phyloP scores from a whole-genome alignment of 2,113 vertebrate genomes.

The Lepidothrix coronata region DNA sequence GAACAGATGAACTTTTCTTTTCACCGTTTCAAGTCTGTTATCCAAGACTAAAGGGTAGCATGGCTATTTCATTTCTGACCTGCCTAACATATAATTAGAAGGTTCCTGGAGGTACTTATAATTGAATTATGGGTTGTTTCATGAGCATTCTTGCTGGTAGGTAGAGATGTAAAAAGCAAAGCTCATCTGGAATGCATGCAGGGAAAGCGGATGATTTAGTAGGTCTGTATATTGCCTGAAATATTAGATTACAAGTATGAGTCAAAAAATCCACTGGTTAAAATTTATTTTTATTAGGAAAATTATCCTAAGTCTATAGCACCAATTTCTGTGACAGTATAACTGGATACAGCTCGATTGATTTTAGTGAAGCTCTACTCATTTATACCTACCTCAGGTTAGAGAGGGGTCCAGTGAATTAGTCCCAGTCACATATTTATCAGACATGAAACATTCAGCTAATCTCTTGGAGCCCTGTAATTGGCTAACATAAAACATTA shows the following conservation, averaged over 20 bases:
- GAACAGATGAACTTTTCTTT: slow-evolving; percentile 63
- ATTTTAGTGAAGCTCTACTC: slow-evolving; percentile 53
- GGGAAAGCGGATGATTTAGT: slow-evolving; percentile 21
- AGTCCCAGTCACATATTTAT: slow-evolving; percentile 60
- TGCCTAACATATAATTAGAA: slow-evolving; percentile 66
- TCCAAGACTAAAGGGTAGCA: slow-evolving; percentile 55
- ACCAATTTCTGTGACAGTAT: slow-evolving; percentile 48
- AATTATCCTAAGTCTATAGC: slow-evolving; percentile 50
- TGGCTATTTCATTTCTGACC: slow-evolving; percentile 65
- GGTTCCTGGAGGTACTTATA: slow-evolving; percentile 66
- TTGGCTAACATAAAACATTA: slow-evolving; percentile 63
- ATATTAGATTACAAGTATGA: slow-evolving; percentile 50
- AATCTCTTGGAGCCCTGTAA: slow-evolving; percentile 47
- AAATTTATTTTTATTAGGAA: slow-evolving; percentile 70
- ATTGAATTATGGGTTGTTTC: slow-evolving; percentile 67
- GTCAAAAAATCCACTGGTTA: slow-evolving; percentile 43
- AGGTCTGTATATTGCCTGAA: slow-evolving; percentile 44
- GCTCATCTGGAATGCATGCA: slow-evolving; percentile 48
- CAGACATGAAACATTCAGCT: slow-evolving; percentile 58
- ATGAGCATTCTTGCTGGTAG: slow-evolving; percentile 50
- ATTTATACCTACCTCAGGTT: slow-evolving; percentile 40
- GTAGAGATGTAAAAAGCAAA: slow-evolving; percentile 47
- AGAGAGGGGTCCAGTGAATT: slow-evolving; percentile 53
- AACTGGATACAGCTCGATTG: slow-evolving; percentile 46
- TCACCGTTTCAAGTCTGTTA: slow-evolving; percentile 57